Evolutionary conservation across 1,140 invertebrate genomes (phyloP).

Genomic region (Temnothorax curvispinosus): DNA sequence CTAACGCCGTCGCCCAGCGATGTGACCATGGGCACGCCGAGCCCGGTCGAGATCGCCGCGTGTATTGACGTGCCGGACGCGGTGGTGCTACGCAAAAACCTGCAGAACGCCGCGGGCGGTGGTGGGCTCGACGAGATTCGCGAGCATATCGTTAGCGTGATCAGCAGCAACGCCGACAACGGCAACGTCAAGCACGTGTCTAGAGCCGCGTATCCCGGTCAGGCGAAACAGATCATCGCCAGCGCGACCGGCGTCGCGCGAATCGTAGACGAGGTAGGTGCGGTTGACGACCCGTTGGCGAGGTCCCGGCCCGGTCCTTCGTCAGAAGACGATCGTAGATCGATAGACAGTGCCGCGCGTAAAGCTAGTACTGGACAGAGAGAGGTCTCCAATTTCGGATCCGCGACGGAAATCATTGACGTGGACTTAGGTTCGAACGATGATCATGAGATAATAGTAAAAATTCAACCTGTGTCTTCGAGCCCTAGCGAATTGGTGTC

Average conservation of each 20-base stretch:
- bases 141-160: slow-evolving; percentile 78
- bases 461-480: not conserved
- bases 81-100: slow-evolving; percentile 82
- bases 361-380: slow-evolving; percentile 31
- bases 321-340: not conserved
- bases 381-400: slow-evolving; percentile 28
- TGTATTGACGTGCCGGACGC: slow-evolving; percentile 85
- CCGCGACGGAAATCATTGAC: not conserved
- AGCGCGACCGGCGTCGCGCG: slow-evolving; percentile 83
- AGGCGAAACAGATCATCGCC: slow-evolving; percentile 86
- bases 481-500: slow-evolving; percentile 1
- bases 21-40: slow-evolving; percentile 86
- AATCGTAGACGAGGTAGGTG: slow-evolving; percentile 85
- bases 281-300: slow-evolving; percentile 12
- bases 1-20: slow-evolving; percentile 87
- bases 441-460: slow-evolving; percentile 16
- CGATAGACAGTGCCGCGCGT: not conserved
- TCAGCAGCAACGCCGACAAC: slow-evolving; percentile 73
- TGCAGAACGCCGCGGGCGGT: slow-evolving; percentile 71
- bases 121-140: slow-evolving; percentile 77
- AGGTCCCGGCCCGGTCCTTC: slow-evolving; percentile 5
- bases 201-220: slow-evolving; percentile 84
- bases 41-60: slow-evolving; percentile 79
- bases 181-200: slow-evolving; percentile 80
- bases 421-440: slow-evolving; percentile 28